Conservation (phyloP, 1,140 invertebrate genomes). For the Platyscapa corneri region DNA sequence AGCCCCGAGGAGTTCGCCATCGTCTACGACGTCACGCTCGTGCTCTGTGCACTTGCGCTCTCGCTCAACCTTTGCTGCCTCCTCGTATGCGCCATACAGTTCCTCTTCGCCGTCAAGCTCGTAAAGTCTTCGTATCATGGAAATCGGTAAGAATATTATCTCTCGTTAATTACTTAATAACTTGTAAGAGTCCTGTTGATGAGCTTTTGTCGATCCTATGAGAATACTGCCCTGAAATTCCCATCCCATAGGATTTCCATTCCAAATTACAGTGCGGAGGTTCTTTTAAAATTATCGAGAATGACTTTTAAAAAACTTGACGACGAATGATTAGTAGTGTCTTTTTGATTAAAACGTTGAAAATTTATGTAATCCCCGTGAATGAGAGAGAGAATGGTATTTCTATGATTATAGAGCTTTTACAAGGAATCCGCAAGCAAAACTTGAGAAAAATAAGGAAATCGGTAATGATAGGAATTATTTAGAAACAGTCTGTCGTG, state of each 20-base stretch:
- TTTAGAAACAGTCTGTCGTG: too few relatives aligned
- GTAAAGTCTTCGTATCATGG: constrained; percentile 81
- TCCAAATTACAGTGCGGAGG: neutral
- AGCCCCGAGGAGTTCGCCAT: constrained; percentile 86
- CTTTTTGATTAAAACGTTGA: neutral
- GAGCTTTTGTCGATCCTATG: neutral
- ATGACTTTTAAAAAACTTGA: neutral
- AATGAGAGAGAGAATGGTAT: neutral
- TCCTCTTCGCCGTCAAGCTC: constrained; percentile 93
- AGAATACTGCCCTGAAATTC: too few relatives aligned
- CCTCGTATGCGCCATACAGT: constrained; percentile 94
- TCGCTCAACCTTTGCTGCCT: constrained; percentile 92
- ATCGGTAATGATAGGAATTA: too few relatives aligned
- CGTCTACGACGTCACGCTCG: constrained; percentile 92
- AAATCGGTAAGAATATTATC: constrained; percentile 63
- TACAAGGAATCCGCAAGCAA: too few relatives aligned
- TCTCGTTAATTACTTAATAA: neutral
- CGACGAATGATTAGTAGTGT: neutral
- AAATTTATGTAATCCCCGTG: neutral
- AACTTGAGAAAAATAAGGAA: too few relatives aligned
- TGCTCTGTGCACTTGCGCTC: constrained; percentile 89
- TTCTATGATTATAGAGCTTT: neutral
- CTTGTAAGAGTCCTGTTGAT: neutral
- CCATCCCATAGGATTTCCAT: neutral
- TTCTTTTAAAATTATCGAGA: neutral